Evolutionary conservation across 2,797 vertebrate species (phyloP).

Genomic region (Salmo trutta): DNA sequence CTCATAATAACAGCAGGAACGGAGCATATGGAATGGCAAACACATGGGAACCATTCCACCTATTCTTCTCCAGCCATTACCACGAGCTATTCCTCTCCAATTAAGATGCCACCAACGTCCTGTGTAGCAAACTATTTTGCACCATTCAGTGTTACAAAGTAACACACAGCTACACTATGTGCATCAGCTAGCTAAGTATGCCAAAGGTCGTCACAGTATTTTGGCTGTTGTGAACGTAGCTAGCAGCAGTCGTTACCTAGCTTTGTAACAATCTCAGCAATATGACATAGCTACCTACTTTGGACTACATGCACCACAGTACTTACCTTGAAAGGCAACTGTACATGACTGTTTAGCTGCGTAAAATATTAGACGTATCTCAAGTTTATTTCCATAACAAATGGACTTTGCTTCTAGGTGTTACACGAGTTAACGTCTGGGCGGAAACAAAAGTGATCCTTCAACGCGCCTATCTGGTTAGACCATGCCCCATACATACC

Average conservation of each 20-base stretch:
- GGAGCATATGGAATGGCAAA: no score
- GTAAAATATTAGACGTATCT: rapidly evolving
- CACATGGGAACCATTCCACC: no score
- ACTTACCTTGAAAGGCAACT: slow-evolving; percentile 66
- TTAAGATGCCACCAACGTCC: no score
- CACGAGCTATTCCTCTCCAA: no score
- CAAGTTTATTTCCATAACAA: neutral
- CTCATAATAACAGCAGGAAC: no score
- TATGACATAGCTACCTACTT: neutral
- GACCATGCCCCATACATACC: neutral
- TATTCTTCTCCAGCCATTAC: no score
- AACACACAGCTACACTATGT: neutral
- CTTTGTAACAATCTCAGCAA: no score
- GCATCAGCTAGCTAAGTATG: slow-evolving; percentile 23
- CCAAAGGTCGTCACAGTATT: slow-evolving; percentile 55
- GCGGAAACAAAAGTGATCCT: slow-evolving; percentile 23
- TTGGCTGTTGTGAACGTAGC: neutral
- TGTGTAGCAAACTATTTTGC: no score
- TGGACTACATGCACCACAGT: rapidly evolving
- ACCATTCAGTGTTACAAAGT: neutral
- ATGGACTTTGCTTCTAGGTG: neutral
- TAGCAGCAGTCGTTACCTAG: slow-evolving; percentile 27
- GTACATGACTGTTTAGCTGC: slow-evolving; percentile 54
- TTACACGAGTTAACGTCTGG: slow-evolving; percentile 32
- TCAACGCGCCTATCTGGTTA: neutral